Conservation (phyloP, 2,113 vertebrate species). For the Rousettus leschenaultii region DNA sequence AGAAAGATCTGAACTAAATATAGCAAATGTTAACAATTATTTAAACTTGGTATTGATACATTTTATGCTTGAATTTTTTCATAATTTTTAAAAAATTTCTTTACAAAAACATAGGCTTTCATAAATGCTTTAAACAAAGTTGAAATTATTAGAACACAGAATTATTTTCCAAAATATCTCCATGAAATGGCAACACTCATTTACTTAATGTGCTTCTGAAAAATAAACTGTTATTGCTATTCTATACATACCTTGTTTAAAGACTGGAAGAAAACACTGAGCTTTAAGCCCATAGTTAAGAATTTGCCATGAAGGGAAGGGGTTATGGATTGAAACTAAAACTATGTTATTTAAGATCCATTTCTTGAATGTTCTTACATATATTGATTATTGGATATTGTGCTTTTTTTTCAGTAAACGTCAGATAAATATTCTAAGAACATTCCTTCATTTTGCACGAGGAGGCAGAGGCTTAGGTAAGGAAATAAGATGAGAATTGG, state of each 20-base stretch:
- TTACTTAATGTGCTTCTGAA: neutral
- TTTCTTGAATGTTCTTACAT: neutral
- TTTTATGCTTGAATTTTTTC: slow-evolving; percentile 40
- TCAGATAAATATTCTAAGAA: neutral
- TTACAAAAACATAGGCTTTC: slow-evolving; percentile 8
- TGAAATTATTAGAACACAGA: slow-evolving; percentile 1
- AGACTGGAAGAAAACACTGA: neutral
- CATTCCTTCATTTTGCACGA: neutral
- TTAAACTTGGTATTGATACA: neutral
- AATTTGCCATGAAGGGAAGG: neutral
- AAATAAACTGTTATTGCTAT: neutral
- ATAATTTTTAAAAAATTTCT: slow-evolving; percentile 33
- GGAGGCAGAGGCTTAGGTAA: neutral
- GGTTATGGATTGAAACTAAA: neutral
- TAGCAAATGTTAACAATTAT: neutral
- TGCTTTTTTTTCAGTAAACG: neutral
- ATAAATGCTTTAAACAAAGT: slow-evolving; percentile 47
- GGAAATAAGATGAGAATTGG: neutral
- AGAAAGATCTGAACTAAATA: neutral
- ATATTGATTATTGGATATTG: neutral
- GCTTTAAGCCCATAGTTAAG: neutral
- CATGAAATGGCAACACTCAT: neutral
- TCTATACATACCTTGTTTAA: neutral
- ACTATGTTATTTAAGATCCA: neutral
- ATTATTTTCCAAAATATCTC: slow-evolving; percentile 32